These are phyloP conservation scores for Macrotrachela quadricornifera DNA, from an alignment of 1,140 invertebrate species.

Conservation along the genomic window DNA sequence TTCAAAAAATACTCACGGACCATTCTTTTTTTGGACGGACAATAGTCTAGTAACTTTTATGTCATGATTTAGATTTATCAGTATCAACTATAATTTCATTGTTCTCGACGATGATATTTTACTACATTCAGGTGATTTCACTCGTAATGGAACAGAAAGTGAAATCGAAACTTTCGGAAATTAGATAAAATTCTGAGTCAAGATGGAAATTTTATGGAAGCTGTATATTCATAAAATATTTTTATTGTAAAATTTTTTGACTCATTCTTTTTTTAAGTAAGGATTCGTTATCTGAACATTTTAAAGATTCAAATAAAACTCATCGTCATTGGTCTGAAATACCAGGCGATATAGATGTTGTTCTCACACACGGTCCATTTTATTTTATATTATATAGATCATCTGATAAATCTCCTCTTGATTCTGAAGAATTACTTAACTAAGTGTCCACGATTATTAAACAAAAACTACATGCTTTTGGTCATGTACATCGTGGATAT, in stretches of 20 bases:
- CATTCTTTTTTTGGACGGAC: too few relatives aligned
- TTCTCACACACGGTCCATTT: constrained; percentile 40
- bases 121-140: constrained; percentile 69
- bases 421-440: constrained; percentile 55
- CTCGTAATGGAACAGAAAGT: constrained; percentile 46
- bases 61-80: too few relatives aligned
- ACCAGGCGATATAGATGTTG: constrained; percentile 49
- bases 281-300: too few relatives aligned
- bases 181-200: too few relatives aligned
- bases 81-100: too few relatives aligned
- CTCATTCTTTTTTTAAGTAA: too few relatives aligned
- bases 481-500: constrained; percentile 48
- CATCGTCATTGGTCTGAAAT: constrained; percentile 46
- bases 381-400: constrained; percentile 42
- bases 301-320: too few relatives aligned
- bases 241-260: too few relatives aligned
- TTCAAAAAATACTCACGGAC: too few relatives aligned
- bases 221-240: too few relatives aligned
- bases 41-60: too few relatives aligned
- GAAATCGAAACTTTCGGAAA: constrained; percentile 45
- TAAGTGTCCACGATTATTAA: constrained; percentile 38
- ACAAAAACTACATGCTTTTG: constrained; percentile 65
- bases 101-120: constrained; percentile 62
- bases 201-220: too few relatives aligned
- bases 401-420: constrained; percentile 47